Base-by-base conservation (phyloP, 2,888 invertebrate genomes). In the Drosophila recens region DNA sequence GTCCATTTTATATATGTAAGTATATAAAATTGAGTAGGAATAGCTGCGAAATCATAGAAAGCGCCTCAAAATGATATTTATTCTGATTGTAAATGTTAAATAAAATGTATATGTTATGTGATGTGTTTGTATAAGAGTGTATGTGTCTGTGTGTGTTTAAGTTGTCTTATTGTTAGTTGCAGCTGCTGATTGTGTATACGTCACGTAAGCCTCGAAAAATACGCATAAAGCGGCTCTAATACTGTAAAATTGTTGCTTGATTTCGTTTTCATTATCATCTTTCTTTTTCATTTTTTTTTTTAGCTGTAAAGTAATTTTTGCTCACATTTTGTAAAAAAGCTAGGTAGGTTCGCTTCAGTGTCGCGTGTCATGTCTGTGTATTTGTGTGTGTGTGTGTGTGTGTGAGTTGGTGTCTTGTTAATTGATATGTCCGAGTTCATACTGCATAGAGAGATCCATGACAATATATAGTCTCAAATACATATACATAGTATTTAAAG, bases 331-430 rank as follows among this genome's bases (percentile, higher is more conserved):
- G 67, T 89, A 87, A 87, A 89, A 84, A 84, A 89, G 87, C 87
- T 85, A 89, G 89, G 84, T 85, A 89, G 89, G 84, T 85, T 87
- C 79, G 89, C 87, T 79, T 85, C 85, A 87, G 74, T 89, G 72
- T 84, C 51, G 38, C 54, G 68, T 83, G 66, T 63, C 9, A 20
- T 56, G 45, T 76, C 54, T 65, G 38, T 51, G n/a, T 38, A 17
- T 46, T 59, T 67, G 53, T 61, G 56, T 63, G 34, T 59, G 38
- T 59, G 34, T 59, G 38, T 59, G 34, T 59, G 65, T 45, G 56
- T 62, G 66, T 56, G 70, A 56, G 52, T 72, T 80, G 70, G 76
- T 77, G 85, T 86, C 88, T 87, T 82, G 59, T 84, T 62, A 82
- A 67, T 89, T 87, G 86, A 87, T 87, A 87, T 90, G 87, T 90